Percentiles rank a stretch among this genome's conserved stretches.
phyloP scores from a whole-genome alignment of 2,797 vertebrate species.

The Anguilla pacifica region DNA sequence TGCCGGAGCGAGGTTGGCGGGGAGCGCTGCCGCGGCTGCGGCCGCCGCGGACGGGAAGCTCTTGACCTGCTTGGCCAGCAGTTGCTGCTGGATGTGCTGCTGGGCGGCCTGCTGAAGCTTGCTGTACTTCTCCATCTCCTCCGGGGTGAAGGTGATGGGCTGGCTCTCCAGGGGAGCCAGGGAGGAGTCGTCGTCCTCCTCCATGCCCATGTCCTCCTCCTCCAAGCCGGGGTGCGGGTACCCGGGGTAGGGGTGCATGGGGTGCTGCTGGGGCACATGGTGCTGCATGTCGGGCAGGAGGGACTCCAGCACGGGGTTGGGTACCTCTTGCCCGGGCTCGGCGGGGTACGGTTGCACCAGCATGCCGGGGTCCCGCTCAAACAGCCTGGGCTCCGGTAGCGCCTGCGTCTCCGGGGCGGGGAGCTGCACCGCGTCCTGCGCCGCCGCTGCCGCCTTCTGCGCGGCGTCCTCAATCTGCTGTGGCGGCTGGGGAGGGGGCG shows the following conservation, averaged over 20 bases:
- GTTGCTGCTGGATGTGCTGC: constrained; percentile 98
- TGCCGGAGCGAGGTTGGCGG: constrained; percentile 68
- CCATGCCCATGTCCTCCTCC: constrained; percentile 73
- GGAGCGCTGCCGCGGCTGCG: constrained; percentile 70
- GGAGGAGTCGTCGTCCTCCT: constrained; percentile 77
- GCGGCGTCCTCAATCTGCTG: constrained; percentile 64
- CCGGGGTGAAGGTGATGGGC: constrained; percentile 95
- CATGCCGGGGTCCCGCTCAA: constrained; percentile 72
- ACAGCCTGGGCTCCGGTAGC: constrained; percentile 65
- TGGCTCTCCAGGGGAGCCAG: constrained; percentile 95
- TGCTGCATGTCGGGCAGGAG: constrained; percentile 75
- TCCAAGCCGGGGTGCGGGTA: constrained; percentile 84
- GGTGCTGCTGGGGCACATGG: constrained; percentile 50
- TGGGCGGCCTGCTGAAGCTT: constrained; percentile 97
- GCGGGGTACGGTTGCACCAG: constrained; percentile 70
- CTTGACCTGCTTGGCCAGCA: constrained; percentile 96
- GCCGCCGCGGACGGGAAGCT: constrained; percentile 84
- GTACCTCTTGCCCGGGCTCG: constrained; percentile 71
- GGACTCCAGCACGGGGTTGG: constrained; percentile 78
- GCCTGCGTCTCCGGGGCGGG: constrained; percentile 63
- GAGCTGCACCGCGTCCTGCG: constrained; percentile 59
- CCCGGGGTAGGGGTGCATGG: constrained; percentile 80
- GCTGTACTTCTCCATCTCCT: constrained; percentile 99
- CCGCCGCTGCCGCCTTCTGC: constrained; percentile 38
- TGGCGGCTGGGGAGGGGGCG: constrained; percentile 69